A percentile compares a stretch with the other conserved stretches of the same genome.
phyloP scores from a whole-genome alignment of 2,888 invertebrate species.

The Lithosia quadra region DNA sequence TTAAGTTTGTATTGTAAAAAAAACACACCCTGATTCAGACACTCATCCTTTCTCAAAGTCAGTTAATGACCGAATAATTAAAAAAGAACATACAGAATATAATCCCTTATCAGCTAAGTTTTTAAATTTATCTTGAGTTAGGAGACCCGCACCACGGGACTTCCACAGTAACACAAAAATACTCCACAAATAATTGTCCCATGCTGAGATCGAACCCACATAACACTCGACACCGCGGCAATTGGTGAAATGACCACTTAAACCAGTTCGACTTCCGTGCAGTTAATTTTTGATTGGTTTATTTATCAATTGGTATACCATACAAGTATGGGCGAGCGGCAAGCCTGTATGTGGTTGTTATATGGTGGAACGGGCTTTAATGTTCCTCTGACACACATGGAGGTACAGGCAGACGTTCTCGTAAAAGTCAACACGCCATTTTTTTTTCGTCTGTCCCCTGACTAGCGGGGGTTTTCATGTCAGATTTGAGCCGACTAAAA shows the following conservation, averaged over 20 bases:
- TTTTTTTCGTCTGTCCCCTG: no score
- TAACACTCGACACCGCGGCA: constrained; percentile 2
- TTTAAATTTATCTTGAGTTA: background rate
- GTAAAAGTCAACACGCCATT: no score
- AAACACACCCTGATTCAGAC: no score
- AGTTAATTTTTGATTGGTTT: constrained; percentile 4
- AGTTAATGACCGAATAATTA: background rate
- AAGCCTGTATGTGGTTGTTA: background rate
- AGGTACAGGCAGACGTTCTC: no score
- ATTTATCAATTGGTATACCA: background rate
- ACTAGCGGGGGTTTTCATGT: no score
- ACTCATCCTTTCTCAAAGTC: background rate
- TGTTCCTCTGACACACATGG: background rate
- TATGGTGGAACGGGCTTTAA: background rate
- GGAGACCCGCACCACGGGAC: background rate
- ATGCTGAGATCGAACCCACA: constrained; percentile 1
- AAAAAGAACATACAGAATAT: background rate
- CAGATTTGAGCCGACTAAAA: no score
- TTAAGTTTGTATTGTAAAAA: no score
- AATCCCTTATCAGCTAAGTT: no score
- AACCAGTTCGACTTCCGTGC: constrained; percentile 1
- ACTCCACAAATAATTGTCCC: background rate
- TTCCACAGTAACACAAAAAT: background rate
- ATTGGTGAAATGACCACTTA: constrained; percentile 4
- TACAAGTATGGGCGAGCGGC: background rate